Evolutionary conservation across 2,797 vertebrate genomes (phyloP), one percentile per base, ranked within the genome.

Genomic region (Prunella strophiata): DNA sequence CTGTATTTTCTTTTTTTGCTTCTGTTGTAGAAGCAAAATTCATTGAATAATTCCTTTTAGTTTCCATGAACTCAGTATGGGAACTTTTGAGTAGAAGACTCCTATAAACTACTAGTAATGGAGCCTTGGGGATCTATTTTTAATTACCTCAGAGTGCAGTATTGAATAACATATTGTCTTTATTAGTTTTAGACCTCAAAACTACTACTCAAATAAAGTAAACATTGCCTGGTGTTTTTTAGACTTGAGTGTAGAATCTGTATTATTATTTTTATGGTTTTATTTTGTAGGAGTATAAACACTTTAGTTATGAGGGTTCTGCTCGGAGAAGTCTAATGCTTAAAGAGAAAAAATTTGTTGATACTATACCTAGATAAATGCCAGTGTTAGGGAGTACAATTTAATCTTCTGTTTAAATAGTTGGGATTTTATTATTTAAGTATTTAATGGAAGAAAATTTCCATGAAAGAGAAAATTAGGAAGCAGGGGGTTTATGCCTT

Each of bases 171-270:
- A 38, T 51, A 77, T 67, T 77, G 58, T 78, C 70, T 95, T 96
- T 86, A 93, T 86, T 93, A 71, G 83, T 90, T 93, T 81, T 95
- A 91, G 63, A 55, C 78, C 72, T 92, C 88, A 92, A 54, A 89
- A 88, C 52, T 81, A 23, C 63, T 68, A 42, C 73, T 95, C 73
- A 66, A 75, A 81, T 91, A 94, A 79, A 79, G 74, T 87, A 94
- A 96, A 93, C 84, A 26, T 87, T 90, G 51, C 54, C 82, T 68
- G 20, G 34, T 72, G 25, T n/a, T 65, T 85, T 88, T 84, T 27
- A 62, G 48, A 73, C 66, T 67, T n/a, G 43, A 79, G 71, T 70
- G 58, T 82, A 82, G 59, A 68, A 85, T 92, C 36, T 85, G 29
- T 80, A 42, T 89, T 93, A 61, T 67, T 55, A 48, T 79, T 72